These are phyloP conservation scores for Menidia beryllina DNA, from an alignment of 2,113 vertebrate species.

Conservation along the genomic window DNA sequence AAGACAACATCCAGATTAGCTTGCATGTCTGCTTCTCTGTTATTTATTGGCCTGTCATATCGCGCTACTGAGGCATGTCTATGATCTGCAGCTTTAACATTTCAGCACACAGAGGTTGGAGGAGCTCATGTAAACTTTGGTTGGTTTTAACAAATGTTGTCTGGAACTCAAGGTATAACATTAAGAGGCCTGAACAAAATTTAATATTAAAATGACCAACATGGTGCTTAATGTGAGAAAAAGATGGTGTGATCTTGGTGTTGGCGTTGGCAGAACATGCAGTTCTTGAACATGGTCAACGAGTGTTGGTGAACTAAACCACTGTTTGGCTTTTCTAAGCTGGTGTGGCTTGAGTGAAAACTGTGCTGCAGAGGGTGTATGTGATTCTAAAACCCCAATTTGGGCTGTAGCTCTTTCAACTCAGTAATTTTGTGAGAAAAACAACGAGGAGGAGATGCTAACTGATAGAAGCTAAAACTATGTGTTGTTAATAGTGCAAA, in stretches of 20 bases:
- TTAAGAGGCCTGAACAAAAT: background rate
- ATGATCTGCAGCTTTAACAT: slow-evolving; percentile 35
- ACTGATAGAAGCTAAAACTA: slow-evolving; percentile 15
- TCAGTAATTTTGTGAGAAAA: slow-evolving; percentile 46
- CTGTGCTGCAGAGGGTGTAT: slow-evolving; percentile 1
- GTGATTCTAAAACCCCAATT: slow-evolving; percentile 49
- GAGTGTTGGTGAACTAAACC: background rate
- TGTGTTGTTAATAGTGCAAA: slow-evolving; percentile 26
- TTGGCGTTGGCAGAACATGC: background rate
- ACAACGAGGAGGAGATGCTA: background rate
- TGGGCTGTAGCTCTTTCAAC: slow-evolving; percentile 58
- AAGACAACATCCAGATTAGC: slow-evolving; percentile 1
- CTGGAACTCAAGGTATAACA: background rate
- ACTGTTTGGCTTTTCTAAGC: background rate
- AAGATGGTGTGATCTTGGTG: background rate
- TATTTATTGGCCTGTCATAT: slow-evolving; percentile 21
- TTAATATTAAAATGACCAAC: background rate
- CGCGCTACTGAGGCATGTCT: slow-evolving; percentile 26
- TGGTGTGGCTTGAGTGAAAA: background rate
- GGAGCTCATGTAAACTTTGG: slow-evolving; percentile 25
- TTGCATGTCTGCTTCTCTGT: background rate
- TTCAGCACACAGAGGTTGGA: slow-evolving; percentile 1
- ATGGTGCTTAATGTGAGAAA: background rate
- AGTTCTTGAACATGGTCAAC: background rate
- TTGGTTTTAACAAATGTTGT: slow-evolving; percentile 1